Evolutionary conservation across 1,140 invertebrate genomes (phyloP).

Genomic region (Drosophila littoralis): DNA sequence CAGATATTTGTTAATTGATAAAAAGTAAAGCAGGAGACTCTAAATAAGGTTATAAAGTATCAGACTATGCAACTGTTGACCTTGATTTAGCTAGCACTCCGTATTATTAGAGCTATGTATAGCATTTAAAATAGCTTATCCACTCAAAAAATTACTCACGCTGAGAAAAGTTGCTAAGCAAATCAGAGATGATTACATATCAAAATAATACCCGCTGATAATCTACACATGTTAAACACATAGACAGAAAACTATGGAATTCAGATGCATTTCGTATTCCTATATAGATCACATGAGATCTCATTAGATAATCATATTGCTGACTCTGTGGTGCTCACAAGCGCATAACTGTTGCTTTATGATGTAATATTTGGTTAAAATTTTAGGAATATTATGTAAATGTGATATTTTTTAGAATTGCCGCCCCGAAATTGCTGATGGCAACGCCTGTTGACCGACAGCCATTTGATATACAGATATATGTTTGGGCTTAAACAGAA

Average conservation of each 20-base stretch:
- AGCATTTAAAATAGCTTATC: too few species aligned
- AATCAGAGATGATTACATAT: too few species aligned
- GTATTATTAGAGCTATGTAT: too few species aligned
- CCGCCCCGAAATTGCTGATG: conserved; percentile 24
- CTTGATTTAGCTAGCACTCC: too few species aligned
- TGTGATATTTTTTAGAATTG: conserved; percentile 13
- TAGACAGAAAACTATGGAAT: background rate
- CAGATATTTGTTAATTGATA: background rate
- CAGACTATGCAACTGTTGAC: too few species aligned
- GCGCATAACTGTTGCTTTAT: conserved; percentile 23
- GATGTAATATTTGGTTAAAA: conserved; percentile 39
- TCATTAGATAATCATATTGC: background rate
- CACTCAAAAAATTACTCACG: too few species aligned
- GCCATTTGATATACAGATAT: conserved; percentile 31
- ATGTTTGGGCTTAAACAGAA: conserved; percentile 24
- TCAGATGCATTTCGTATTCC: background rate
- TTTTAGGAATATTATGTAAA: conserved; percentile 25
- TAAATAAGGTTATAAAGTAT: too few species aligned
- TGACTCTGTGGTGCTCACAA: conserved; percentile 6
- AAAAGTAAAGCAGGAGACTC: too few species aligned
- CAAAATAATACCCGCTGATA: too few species aligned
- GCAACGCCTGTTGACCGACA: conserved; percentile 16
- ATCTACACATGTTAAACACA: background rate
- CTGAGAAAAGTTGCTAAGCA: too few species aligned
- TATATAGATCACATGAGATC: background rate